Conservation (phyloP, 2,888 invertebrate genomes). For the Amaurobius ferox region DNA sequence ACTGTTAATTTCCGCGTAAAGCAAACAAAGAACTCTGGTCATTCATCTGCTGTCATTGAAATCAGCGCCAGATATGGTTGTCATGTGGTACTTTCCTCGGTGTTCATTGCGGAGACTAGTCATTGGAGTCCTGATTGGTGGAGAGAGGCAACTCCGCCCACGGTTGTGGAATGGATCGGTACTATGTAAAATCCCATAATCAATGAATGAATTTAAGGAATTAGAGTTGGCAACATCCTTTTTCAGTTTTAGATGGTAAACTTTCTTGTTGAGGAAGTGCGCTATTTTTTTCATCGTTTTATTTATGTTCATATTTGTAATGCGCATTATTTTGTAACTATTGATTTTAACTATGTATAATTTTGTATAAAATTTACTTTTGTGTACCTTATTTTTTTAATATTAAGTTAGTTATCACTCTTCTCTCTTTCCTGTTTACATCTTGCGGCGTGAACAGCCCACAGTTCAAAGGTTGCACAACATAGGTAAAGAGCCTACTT, state of each 20-base stretch:
- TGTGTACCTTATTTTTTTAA: neutral
- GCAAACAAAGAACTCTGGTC: too few relatives aligned
- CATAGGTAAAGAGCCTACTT: conserved; percentile 25
- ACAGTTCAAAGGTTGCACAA: conserved; percentile 65
- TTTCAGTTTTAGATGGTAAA: conserved; percentile 18
- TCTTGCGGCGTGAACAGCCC: conserved; percentile 41
- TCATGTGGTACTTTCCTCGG: too few relatives aligned
- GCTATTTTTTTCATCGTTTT: neutral
- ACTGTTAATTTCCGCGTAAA: too few relatives aligned
- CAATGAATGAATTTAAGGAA: too few relatives aligned
- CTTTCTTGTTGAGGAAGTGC: conserved; percentile 1
- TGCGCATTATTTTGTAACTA: neutral
- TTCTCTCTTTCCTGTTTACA: conserved; percentile 19
- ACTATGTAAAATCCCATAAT: too few relatives aligned
- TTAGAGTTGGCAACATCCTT: too few relatives aligned
- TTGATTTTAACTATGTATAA: neutral
- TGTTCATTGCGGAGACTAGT: too few relatives aligned
- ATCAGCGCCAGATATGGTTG: too few relatives aligned
- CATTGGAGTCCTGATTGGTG: too few relatives aligned
- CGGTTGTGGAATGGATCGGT: too few relatives aligned
- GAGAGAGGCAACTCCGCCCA: too few relatives aligned
- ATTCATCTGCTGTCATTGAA: too few relatives aligned
- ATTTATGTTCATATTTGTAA: conserved; percentile 2
- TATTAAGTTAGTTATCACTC: neutral
- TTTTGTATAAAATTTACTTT: neutral